Evolutionary conservation across 2,113 vertebrate species (phyloP), one percentile per base, ranked within the genome.

Genomic region (Tringa solitaria): DNA sequence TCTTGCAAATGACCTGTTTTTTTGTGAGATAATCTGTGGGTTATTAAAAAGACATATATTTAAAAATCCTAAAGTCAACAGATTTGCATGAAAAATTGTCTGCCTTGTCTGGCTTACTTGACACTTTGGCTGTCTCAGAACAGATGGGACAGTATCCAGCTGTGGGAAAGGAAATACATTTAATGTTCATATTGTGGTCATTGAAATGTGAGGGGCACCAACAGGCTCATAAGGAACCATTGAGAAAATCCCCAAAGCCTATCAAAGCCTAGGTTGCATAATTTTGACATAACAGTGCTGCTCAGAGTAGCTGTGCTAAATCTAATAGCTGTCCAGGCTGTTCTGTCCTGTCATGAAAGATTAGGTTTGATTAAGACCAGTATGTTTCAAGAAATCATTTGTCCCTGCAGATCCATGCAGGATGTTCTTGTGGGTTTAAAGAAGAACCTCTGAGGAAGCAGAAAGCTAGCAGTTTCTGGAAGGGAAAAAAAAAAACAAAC

Each of bases 41-140:
- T 95, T 96, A 89, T 96, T 96, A 96, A 96, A 92, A 97, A 95
- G 77, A 85, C 41, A 91, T 96, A 91, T 89, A 95, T 95, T 93
- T 83, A 43, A 96, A 96, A 95, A 96, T 91, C 87, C 96, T 94
- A 83, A 97, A 96, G 95, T 97, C 96, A 97, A 97, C 96, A 95
- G 93, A 95, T 95, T 95, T 95, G 67, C 93, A 85, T 95, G 96
- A 96, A 96, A 95, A 96, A 97, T 96, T 76, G 92, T 92, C 96
- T 94, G 88, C 76, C 77, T 96, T 64, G 69, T 87, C 89, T 95
- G 81, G 90, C 84, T 95, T 73, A 8, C 86, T 92, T 95, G 95
- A 95, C 91, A 67, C 89, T 95, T 95, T 96, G 96, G 96, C 96
- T 92, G 84, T 95, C 77, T 95, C 77, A 14, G 89, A 96, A 87